Conservation (phyloP, 2,797 vertebrate species). For the Sebastiscus albofasciatus region DNA sequence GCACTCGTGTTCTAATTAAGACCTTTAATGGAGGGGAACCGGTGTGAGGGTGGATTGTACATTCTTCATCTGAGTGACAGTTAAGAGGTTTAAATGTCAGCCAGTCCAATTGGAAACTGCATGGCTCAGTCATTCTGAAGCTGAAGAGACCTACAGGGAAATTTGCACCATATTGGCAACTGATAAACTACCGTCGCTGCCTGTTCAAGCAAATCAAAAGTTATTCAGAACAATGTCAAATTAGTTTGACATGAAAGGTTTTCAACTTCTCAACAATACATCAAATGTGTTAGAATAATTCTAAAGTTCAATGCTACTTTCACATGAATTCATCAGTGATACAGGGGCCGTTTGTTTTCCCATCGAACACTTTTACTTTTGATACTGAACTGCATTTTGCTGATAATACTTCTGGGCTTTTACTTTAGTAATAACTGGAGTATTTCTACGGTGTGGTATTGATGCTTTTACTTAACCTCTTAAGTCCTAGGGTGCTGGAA, state of each 20-base stretch:
- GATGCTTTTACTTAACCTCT: background rate
- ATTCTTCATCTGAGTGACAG: constrained; percentile 56
- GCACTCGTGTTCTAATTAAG: constrained; percentile 40
- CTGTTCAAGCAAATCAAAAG: background rate
- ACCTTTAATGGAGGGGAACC: constrained; percentile 70
- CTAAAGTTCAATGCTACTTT: too few relatives aligned
- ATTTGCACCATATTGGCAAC: background rate
- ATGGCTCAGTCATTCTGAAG: background rate
- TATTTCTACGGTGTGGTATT: background rate
- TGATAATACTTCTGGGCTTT: background rate
- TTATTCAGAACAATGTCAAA: background rate
- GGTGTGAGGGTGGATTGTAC: constrained; percentile 26
- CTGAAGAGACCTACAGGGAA: background rate
- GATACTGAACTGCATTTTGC: background rate
- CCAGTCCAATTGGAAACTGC: background rate
- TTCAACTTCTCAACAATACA: fast-evolving
- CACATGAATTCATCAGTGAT: too few relatives aligned
- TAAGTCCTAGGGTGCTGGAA: too few relatives aligned
- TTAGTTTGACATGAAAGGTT: background rate
- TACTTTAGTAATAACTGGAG: background rate
- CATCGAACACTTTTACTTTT: background rate
- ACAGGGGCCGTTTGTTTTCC: too few relatives aligned
- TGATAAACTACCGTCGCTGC: background rate
- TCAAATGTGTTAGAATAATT: background rate
- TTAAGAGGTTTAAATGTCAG: constrained; percentile 51